phyloP scores from a whole-genome alignment of 2,797 vertebrate genomes.

The Avahi laniger region DNA sequence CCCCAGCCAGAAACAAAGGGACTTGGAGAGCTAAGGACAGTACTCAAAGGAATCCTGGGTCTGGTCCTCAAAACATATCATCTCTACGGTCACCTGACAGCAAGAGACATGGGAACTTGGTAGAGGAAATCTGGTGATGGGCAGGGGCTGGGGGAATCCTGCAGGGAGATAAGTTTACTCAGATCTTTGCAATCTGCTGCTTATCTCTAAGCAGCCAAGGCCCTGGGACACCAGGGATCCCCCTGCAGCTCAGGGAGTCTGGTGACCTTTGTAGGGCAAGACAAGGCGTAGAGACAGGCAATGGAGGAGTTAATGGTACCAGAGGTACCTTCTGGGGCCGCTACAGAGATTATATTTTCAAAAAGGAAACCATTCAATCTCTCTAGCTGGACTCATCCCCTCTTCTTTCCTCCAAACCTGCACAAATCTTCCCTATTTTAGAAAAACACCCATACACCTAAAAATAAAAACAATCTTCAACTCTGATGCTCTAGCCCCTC shows the following conservation, averaged over 20 bases:
- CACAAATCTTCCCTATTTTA: constrained; percentile 16
- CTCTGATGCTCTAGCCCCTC: background rate
- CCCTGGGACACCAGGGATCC: background rate
- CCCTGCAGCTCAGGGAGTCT: background rate
- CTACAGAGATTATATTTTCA: background rate
- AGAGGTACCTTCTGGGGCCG: background rate
- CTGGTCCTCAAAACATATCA: constrained; percentile 56
- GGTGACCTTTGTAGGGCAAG: background rate
- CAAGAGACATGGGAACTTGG: constrained; percentile 16
- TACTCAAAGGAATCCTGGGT: background rate
- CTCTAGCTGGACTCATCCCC: background rate
- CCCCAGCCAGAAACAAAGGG: constrained; percentile 12
- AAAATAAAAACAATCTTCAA: background rate
- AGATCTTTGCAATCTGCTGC: background rate
- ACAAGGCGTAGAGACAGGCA: background rate
- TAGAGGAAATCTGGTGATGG: background rate
- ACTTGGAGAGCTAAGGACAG: constrained; percentile 72
- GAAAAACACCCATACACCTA: background rate
- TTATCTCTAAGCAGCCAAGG: background rate
- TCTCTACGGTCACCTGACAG: constrained; percentile 50
- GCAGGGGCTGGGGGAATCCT: background rate
- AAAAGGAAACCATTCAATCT: background rate
- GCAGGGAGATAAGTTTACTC: background rate
- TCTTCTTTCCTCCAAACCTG: background rate
- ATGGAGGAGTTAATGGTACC: background rate